A percentile compares a stretch with the other conserved stretches of the same genome.
Conservation (phyloP, 2,888 invertebrate species). For the Chrysodeixis includens region DNA sequence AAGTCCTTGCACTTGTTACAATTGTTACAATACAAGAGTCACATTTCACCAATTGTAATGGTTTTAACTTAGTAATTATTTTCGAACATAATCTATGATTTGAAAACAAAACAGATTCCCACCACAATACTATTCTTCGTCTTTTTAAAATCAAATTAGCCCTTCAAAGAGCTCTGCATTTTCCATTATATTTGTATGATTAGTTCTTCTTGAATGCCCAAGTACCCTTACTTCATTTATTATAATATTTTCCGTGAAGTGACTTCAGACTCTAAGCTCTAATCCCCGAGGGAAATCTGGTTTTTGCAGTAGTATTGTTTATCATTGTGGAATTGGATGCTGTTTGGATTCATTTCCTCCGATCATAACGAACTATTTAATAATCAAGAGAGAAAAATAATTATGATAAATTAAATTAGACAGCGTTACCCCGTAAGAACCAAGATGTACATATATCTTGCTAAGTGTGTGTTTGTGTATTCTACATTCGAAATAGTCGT, state of each 20-base stretch:
- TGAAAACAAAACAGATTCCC: not conserved
- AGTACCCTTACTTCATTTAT: not conserved
- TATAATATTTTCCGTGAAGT: slow-evolving; percentile 11
- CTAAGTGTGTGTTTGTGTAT: too few relatives aligned
- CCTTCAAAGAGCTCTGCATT: not conserved
- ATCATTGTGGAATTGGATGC: slow-evolving; percentile 11
- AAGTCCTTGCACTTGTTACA: too few relatives aligned
- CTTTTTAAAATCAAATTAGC: not conserved
- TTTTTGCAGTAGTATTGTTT: slow-evolving; percentile 44
- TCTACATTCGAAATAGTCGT: too few relatives aligned
- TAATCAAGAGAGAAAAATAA: not conserved
- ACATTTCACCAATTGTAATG: too few relatives aligned
- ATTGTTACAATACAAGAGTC: too few relatives aligned
- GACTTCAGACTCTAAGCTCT: slow-evolving; percentile 33
- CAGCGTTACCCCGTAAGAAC: too few relatives aligned
- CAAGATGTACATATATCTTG: too few relatives aligned
- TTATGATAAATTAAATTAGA: not conserved
- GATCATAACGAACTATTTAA: slow-evolving; percentile 5
- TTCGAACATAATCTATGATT: too few relatives aligned
- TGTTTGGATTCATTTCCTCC: slow-evolving; percentile 12
- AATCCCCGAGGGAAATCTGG: slow-evolving; percentile 36
- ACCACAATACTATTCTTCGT: too few relatives aligned
- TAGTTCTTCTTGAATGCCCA: not conserved
- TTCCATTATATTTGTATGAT: slow-evolving; percentile 3
- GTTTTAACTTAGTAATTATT: too few relatives aligned